Evolutionary conservation across 1,140 invertebrate genomes (phyloP).

Genomic region (Ceratina calcarata): DNA sequence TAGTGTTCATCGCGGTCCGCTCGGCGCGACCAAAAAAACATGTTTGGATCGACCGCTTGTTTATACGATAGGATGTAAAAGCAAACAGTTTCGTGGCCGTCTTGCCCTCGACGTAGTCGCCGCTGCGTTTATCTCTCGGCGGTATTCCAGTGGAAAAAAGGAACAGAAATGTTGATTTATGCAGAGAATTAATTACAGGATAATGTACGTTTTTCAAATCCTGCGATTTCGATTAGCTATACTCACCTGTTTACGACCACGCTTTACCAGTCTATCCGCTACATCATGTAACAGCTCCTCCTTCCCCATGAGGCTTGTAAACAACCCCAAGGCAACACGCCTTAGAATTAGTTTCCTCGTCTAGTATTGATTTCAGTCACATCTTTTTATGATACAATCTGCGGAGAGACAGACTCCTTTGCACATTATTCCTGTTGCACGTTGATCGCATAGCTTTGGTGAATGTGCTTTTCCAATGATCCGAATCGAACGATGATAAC

Average conservation of each 20-base stretch:
- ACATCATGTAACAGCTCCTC: neutral
- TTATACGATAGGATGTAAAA: conserved; percentile 57
- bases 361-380: too few relatives aligned
- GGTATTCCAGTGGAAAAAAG: neutral
- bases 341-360: too few relatives aligned
- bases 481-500: conserved; percentile 27
- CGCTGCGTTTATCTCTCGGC: conserved; percentile 30
- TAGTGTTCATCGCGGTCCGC: conserved; percentile 16
- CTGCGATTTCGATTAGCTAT: conserved; percentile 1
- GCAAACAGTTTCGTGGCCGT: conserved; percentile 51
- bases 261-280: neutral
- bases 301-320: neutral
- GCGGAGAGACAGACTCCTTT: neutral
- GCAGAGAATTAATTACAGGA: conserved; percentile 12
- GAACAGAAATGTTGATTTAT: neutral
- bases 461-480: neutral
- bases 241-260: neutral
- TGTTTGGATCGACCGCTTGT: conserved; percentile 59
- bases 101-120: conserved; percentile 24
- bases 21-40: conserved; percentile 55
- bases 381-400: neutral
- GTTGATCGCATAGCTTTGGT: neutral
- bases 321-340: neutral
- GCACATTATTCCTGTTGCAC: neutral
- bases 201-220: neutral